Evolutionary conservation across 2,888 invertebrate genomes (phyloP).

Genomic region (Bugula neritina): DNA sequence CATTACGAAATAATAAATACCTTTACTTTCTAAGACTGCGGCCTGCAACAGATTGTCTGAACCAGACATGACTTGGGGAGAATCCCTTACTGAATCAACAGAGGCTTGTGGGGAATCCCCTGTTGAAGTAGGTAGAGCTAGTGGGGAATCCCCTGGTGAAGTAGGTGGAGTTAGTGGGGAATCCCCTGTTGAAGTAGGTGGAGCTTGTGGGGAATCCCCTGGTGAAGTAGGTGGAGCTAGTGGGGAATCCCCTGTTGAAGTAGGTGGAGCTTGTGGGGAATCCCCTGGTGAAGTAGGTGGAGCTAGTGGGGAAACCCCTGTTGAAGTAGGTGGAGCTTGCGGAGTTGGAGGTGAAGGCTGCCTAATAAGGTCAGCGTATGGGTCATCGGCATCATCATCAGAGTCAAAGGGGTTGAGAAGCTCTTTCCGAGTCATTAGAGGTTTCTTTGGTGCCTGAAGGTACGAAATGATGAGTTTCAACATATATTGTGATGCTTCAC

Average conservation of each 20-base stretch:
- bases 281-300: not conserved
- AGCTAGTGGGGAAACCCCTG: not conserved
- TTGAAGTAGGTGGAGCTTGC: not conserved
- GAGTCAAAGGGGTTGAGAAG: conserved; percentile 83
- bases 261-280: not conserved
- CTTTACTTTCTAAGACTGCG: too few relatives aligned
- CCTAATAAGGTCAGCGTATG: not conserved
- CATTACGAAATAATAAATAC: too few relatives aligned
- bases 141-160: too few relatives aligned
- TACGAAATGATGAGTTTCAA: not conserved
- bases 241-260: not conserved
- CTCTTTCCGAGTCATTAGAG: conserved; percentile 76
- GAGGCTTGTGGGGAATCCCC: too few relatives aligned
- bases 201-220: not conserved
- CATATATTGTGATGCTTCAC: not conserved
- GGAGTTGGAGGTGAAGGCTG: not conserved
- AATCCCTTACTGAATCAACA: too few relatives aligned
- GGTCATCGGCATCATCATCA: conserved; percentile 67
- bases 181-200: not conserved
- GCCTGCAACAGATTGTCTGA: too few relatives aligned
- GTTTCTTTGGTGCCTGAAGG: not conserved
- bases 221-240: not conserved
- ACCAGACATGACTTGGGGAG: too few relatives aligned
- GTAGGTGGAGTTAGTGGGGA: too few relatives aligned
- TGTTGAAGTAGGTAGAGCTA: too few relatives aligned